Evolutionary conservation across 23 tunicate genomes (phyloP), one percentile per base, ranked within the genome.

Genomic region (Trididemnum clinides): DNA sequence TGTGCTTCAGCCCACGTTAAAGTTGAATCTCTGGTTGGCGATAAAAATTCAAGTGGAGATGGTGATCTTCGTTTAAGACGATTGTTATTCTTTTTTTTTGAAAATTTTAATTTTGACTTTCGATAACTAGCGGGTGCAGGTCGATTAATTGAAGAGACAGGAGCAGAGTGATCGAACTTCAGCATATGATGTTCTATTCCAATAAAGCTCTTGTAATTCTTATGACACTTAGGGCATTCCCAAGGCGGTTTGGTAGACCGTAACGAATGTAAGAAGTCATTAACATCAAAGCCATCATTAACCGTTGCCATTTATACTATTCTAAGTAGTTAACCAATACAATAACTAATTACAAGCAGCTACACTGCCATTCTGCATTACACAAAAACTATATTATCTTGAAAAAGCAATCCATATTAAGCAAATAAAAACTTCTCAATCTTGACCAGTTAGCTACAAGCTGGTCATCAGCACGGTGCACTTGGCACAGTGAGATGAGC

Each of bases 1-100:
- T 91, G 96, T 20, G 99, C 96, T 85, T 96, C 99, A 3, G 99
- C 99, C 96, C 96, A 91, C 1, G 99, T 91, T 26, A 95, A 71
- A 10, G 66, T 59, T 4, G 5, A 25, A 21, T 90, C 92, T 19
- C 86, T 72, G n/a, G 92, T 50, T 23, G 92, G 87, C 25, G 93
- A 39, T 20, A 54, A 57, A 75, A 91, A 84, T 33, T 85, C 90
- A 39, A 88, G 25, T 34, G 98, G 92, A 1, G 92, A 93, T 51
- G 98, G 92, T 21, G 92, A 88, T 44, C 91, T 69, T 7, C 89
- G 64, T 22, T 3, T 6, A 3, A 86, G 37, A 19, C 86, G 54
- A 39, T 77, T 77, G 49, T 82, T 76, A 38, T 87, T 92, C 84
- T 87, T 92, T 71, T 76, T 82, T 62, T 79, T 83, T 7, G 87